Evolutionary conservation across 2,888 invertebrate genomes (phyloP).

Genomic region (Caradrina clavipalpis): DNA sequence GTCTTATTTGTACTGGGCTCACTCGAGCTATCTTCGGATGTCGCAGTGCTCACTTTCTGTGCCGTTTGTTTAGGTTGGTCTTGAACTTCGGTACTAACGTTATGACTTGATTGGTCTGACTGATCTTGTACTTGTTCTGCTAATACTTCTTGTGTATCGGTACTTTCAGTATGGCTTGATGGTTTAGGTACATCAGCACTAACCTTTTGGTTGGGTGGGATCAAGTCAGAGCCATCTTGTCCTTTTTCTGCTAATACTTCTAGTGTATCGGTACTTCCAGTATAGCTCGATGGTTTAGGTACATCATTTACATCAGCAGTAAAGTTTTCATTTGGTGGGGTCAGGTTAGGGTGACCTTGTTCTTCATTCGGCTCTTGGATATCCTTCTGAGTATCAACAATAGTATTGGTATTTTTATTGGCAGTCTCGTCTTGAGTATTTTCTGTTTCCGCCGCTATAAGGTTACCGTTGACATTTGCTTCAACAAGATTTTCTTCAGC

Average conservation of each 20-base stretch:
- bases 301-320: background rate
- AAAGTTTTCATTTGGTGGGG: background rate
- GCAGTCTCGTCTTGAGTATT: background rate
- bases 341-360: background rate
- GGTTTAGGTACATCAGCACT: background rate
- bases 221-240: background rate
- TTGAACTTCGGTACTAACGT: background rate
- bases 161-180: background rate
- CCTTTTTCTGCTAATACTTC: conserved; percentile 2
- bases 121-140: conserved; percentile 9
- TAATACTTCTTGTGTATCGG: background rate
- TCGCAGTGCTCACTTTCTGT: conserved; percentile 13
- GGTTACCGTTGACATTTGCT: background rate
- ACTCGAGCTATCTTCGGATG: conserved; percentile 11
- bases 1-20: conserved; percentile 52
- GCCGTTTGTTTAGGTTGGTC: background rate
- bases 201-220: background rate
- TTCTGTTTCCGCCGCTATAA: background rate
- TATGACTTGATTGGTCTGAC: background rate
- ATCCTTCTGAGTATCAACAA: conserved; percentile 1
- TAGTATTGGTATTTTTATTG: background rate
- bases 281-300: background rate
- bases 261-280: background rate
- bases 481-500: background rate
- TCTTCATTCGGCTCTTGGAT: conserved; percentile 1